Evolutionary conservation across 2,888 invertebrate genomes (phyloP).

Genomic region (Parascotia fuliginaria): DNA sequence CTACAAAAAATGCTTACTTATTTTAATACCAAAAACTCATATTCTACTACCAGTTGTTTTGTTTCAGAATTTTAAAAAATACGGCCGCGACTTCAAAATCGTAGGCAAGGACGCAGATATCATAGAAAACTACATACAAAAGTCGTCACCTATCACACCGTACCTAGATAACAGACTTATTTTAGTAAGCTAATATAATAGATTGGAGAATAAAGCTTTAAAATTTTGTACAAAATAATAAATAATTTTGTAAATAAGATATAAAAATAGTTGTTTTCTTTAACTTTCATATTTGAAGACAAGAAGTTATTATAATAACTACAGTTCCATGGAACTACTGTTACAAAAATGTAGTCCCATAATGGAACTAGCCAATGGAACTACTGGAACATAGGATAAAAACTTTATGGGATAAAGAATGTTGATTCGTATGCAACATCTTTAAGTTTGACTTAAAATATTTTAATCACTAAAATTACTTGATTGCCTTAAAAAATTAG

Average conservation of each 20-base stretch:
- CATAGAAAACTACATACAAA: constrained; percentile 77
- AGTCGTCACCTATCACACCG: constrained; percentile 79
- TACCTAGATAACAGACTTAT: constrained; percentile 82
- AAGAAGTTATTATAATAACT: too few relatives aligned
- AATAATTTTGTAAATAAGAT: constrained; percentile 4
- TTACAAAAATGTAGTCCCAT: too few relatives aligned
- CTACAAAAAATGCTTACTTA: too few relatives aligned
- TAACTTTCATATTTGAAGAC: neutral
- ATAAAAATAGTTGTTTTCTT: neutral
- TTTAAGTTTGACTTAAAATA: too few relatives aligned
- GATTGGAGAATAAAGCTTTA: neutral
- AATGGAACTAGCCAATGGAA: too few relatives aligned
- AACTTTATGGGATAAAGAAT: too few relatives aligned
- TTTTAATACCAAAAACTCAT: too few relatives aligned
- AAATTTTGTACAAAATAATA: constrained; percentile 12
- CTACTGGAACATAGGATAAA: too few relatives aligned
- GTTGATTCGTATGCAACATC: too few relatives aligned
- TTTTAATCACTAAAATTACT: too few relatives aligned
- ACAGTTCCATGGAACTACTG: too few relatives aligned
- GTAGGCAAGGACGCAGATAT: constrained; percentile 82
- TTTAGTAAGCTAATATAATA: constrained; percentile 51
- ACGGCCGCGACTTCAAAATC: constrained; percentile 66
- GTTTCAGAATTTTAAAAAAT: constrained; percentile 68
- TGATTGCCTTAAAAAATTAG: too few relatives aligned
- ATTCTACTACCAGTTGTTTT: neutral